Evolutionary conservation across 1,140 invertebrate genomes (phyloP).

Genomic region (Apis florea): DNA sequence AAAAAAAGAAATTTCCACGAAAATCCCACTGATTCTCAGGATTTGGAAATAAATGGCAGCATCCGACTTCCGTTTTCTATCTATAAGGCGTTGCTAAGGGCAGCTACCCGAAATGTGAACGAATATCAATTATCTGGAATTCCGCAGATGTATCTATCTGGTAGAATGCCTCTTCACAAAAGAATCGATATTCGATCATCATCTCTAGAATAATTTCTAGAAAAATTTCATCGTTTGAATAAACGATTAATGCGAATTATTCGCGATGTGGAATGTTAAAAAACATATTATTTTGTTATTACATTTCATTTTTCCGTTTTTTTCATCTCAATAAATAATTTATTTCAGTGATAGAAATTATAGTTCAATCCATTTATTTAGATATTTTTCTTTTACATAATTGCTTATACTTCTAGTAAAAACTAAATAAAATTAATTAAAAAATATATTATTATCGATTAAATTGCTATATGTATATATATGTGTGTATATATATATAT

Average conservation of each 20-base stretch:
- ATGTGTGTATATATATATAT: neutral
- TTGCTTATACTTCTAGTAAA: conserved; percentile 1
- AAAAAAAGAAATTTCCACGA: conserved; percentile 62
- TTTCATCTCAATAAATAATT: neutral
- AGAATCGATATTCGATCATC: conserved; percentile 25
- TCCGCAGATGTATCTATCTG: conserved; percentile 36
- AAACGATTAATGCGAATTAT: neutral
- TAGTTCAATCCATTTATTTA: neutral
- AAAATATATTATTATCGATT: neutral
- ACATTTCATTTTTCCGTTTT: neutral
- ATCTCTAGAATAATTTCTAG: conserved; percentile 6
- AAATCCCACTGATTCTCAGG: conserved; percentile 16
- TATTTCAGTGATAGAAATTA: neutral
- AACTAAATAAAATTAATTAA: conserved; percentile 18
- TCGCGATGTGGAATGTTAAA: neutral
- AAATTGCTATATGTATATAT: neutral
- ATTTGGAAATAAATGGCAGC: conserved; percentile 26
- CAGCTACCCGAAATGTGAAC: conserved; percentile 47
- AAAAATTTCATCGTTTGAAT: neutral
- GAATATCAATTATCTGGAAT: conserved; percentile 41
- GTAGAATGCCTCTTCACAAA: conserved; percentile 29
- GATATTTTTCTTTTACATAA: no score
- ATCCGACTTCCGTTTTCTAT: conserved; percentile 60
- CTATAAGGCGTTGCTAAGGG: conserved; percentile 59
- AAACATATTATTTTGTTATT: neutral